Evolutionary conservation across 2,113 vertebrate genomes (phyloP), one percentile per base, ranked within the genome.

Genomic region (Suricata suricatta): DNA sequence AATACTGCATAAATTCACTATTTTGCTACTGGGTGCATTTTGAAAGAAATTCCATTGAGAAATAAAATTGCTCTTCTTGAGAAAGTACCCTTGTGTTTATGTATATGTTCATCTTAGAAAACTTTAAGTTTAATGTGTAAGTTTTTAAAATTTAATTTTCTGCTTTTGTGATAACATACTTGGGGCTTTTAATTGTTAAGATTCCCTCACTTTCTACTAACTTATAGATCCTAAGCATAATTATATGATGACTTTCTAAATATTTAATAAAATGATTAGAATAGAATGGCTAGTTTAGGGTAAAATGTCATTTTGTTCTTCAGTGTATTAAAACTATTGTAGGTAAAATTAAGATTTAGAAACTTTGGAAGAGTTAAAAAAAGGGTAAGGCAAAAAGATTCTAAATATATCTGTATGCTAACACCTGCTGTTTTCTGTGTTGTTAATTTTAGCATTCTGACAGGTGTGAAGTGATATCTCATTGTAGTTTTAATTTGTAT

Each of bases 201-300:
- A 47, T 85, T 85, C 25, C 11, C 19, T 41, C 27, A n/a, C 6
- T 69, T 72, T 88, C 27, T 27, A 69, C 13, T 85, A 41, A 29
- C 15, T 27, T 57, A 54, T 15, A 82, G 3, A 1, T 77, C 17
- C 92, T 82, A 88, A 35, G 1, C 25, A 23, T 80, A 83, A 38
- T 87, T 83, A 35, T 38, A 44, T 44, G 7, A 93, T 63, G 8
- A 60, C 5, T 86, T 92, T 92, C n/a, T 86, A 76, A 79, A n/a
- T 91, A 31, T 82, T 94, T 94, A 77, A 88, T 82, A 71, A 83
- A 87, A 63, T 91, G 21, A 63, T 77, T 89, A 54, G 35, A 94
- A 66, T 63, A 84, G 5, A 77, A 7, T 60, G 3, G 1, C 31
- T 90, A 88, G 0, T 66, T 72, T 72, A 52, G 10, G 8, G 25